Percentiles rank a stretch among this genome's conserved stretches.
These are phyloP conservation scores for Eleutherodactylus coqui DNA, from an alignment of 2,797 vertebrate species.

Conservation along the genomic window DNA sequence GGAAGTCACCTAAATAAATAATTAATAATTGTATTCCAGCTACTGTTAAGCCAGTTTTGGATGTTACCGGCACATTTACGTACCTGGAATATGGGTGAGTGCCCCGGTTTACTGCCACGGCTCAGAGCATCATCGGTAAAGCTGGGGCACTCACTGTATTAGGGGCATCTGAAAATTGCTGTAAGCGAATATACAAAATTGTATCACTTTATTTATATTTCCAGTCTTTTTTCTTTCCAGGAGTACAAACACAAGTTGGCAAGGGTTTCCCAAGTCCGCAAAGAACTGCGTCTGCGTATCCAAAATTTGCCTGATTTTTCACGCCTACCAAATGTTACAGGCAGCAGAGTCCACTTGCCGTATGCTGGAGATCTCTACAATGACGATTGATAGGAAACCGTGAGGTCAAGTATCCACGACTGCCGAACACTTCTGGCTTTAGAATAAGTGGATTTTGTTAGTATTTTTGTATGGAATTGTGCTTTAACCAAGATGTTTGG, in stretches of 20 bases:
- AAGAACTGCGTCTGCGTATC: conserved; percentile 93
- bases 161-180: too few relatives aligned
- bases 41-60: too few relatives aligned
- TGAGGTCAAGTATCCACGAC: conserved; percentile 61
- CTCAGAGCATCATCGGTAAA: too few relatives aligned
- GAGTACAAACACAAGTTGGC: conserved; percentile 97
- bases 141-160: too few relatives aligned
- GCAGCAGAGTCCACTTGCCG: conserved; percentile 82
- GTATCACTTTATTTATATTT: background rate
- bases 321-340: conserved; percentile 85
- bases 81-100: too few relatives aligned
- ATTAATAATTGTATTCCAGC: too few relatives aligned
- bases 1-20: too few relatives aligned
- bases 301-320: conserved; percentile 90
- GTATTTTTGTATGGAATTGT: conserved; percentile 88
- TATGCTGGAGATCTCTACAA: conserved; percentile 88
- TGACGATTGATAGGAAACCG: conserved; percentile 80
- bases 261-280: conserved; percentile 92
- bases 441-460: conserved; percentile 80
- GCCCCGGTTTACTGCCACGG: too few relatives aligned
- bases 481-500: conserved; percentile 71
- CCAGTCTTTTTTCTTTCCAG: conserved; percentile 76
- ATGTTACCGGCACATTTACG: too few relatives aligned
- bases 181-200: background rate
- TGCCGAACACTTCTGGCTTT: conserved; percentile 75